Percentiles rank a stretch among this genome's conserved stretches.
phyloP scores from a whole-genome alignment of 1,140 invertebrate species.

The Drosophila setifemur region DNA sequence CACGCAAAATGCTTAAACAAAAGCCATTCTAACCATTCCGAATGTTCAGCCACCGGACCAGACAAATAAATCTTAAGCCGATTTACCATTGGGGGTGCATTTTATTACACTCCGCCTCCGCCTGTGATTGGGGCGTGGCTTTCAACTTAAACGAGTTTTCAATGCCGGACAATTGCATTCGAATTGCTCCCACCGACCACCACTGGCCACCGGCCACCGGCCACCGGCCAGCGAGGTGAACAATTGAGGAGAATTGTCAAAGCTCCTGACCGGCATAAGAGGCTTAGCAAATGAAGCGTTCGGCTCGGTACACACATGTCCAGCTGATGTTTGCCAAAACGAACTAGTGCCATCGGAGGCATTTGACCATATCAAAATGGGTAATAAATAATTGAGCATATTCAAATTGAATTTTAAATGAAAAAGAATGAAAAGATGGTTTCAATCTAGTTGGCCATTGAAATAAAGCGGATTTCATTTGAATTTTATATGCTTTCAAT shows the following conservation, averaged over 20 bases:
- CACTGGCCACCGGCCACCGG: too few species aligned
- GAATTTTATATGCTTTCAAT: not conserved
- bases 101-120: slow-evolving; percentile 4
- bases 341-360: not conserved
- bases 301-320: slow-evolving; percentile 26
- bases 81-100: slow-evolving; percentile 17
- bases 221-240: slow-evolving; percentile 1
- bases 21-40: slow-evolving; percentile 16
- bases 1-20: slow-evolving; percentile 24
- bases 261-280: slow-evolving; percentile 25
- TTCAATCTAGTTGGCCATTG: not conserved
- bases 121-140: slow-evolving; percentile 1
- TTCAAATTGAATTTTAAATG: slow-evolving; percentile 31
- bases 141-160: slow-evolving; percentile 17
- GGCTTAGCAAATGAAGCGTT: slow-evolving; percentile 39
- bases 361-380: not conserved
- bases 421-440: not conserved
- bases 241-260: slow-evolving; percentile 8
- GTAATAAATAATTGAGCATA: slow-evolving; percentile 24
- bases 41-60: too few species aligned
- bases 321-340: not conserved
- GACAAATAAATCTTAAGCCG: slow-evolving; percentile 41
- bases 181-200: not conserved
- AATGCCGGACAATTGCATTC: slow-evolving; percentile 35
- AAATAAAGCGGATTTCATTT: not conserved